These are phyloP conservation scores for Idris sp. DNA, from an alignment of 1,140 invertebrate species.

Conservation along the genomic window DNA sequence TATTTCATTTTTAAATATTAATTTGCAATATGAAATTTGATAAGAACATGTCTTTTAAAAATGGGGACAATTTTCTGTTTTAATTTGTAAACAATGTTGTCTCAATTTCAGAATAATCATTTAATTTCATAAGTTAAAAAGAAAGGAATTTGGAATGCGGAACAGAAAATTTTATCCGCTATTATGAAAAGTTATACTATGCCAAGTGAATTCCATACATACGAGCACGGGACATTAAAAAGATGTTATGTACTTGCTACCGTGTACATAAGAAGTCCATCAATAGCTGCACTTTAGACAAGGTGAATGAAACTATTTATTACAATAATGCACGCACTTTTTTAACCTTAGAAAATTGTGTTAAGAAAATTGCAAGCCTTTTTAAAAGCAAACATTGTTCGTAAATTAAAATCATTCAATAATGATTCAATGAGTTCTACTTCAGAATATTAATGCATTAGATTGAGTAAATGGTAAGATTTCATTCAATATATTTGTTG, in stretches of 20 bases:
- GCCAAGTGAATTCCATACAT: slow-evolving; percentile 39
- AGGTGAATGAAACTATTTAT: slow-evolving; percentile 30
- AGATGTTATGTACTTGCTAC: slow-evolving; percentile 26
- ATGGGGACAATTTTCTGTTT: no score
- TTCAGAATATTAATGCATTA: slow-evolving; percentile 5
- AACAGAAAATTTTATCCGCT: slow-evolving; percentile 18
- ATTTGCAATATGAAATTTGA: no score
- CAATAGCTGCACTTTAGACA: slow-evolving; percentile 25
- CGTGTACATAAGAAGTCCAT: slow-evolving; percentile 22
- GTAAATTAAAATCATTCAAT: slow-evolving; percentile 9
- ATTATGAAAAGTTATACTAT: slow-evolving; percentile 20
- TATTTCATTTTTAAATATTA: no score
- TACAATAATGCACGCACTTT: slow-evolving; percentile 22
- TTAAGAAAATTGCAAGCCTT: slow-evolving; percentile 13
- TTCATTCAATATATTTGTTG: not conserved
- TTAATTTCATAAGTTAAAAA: not conserved
- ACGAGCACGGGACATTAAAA: slow-evolving; percentile 13
- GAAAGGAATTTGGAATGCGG: slow-evolving; percentile 1
- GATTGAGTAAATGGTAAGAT: not conserved
- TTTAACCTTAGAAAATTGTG: slow-evolving; percentile 9
- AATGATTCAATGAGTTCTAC: not conserved
- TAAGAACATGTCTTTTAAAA: no score
- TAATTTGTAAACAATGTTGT: no score
- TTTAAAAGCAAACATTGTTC: not conserved
- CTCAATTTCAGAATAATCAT: no score